Base-by-base conservation (phyloP, 2,113 vertebrate genomes). In the Anguilla rostrata region DNA sequence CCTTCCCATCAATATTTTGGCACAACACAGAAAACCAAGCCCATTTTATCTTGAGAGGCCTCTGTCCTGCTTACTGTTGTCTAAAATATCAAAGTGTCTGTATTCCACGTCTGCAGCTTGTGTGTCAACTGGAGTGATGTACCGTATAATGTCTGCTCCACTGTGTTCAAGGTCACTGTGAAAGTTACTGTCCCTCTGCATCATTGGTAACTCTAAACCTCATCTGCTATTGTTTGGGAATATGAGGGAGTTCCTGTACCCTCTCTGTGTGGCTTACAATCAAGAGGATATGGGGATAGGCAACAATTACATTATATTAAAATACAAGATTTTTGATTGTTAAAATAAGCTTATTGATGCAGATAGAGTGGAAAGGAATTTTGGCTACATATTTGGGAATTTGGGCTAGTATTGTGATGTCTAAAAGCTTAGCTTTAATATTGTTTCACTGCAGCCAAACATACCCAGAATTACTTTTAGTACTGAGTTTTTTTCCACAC, bases 61-160 rank as follows among this genome's bases (percentile, higher is more conserved):
- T 49, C 88, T 88, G 85, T 82, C 79, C 84, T 83, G 90, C n/a
- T 84, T 83, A 89, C n/a, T 87, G 85, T 88, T 82, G 84, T 90
- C 84, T 90, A 85, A 87, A 85, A 86, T 89, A 86, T 86, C 53
- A 87, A 88, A 88, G 81, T 90, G 90, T 91, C 86, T 83, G 82
- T 87, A 86, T 90, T 89, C 85, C 89, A 87, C 91, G 91, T 88
- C 78, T 88, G 84, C 84, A 86, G 87, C 86, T 83, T 91, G 81
- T 89, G 87, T 91, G 87, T 91, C 87, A 85, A 87, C 83, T 80
- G 22, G 81, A 83, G 82, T 71, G 53, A 40, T 49, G 46, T 63
- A 49, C 63, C 26, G 56, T 81, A 26, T 39, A 63, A 26, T 78
- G 84, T 80, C 75, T 78, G 83, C 80, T 86, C 22, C 85, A n/a